Conservation (phyloP, 2,113 vertebrate species). For the Chascanopsetta lugubris region DNA sequence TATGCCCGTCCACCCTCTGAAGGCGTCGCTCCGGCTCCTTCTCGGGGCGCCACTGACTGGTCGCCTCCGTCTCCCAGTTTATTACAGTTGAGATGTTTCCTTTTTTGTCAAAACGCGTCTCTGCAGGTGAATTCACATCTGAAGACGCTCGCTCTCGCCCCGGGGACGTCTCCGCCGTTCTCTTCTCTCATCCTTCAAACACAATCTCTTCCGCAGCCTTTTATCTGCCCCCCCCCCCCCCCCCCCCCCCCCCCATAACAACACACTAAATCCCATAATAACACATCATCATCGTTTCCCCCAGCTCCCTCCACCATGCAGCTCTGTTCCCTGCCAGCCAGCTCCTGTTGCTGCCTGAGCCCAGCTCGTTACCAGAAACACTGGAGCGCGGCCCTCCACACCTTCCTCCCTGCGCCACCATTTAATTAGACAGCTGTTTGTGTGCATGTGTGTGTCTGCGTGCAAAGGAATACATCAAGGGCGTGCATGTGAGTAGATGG, state of each 20-base stretch:
- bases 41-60: slow-evolving; percentile 26
- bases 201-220: slow-evolving; percentile 64
- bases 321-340: slow-evolving; percentile 58
- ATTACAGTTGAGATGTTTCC: slow-evolving; percentile 65
- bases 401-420: slow-evolving; percentile 66
- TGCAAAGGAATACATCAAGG: too few species aligned
- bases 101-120: slow-evolving; percentile 64
- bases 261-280: background rate
- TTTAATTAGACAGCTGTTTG: slow-evolving; percentile 76
- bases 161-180: slow-evolving; percentile 62
- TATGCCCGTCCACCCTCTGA: slow-evolving; percentile 1
- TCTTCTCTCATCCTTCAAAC: slow-evolving; percentile 74
- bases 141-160: slow-evolving; percentile 53
- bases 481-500: slow-evolving; percentile 17
- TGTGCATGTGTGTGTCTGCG: slow-evolving; percentile 39
- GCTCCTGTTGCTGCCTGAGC: slow-evolving; percentile 62
- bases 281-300: background rate
- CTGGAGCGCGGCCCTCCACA: slow-evolving; percentile 68
- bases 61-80: slow-evolving; percentile 34
- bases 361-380: slow-evolving; percentile 72
- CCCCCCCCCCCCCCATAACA: background rate
- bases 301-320: slow-evolving; percentile 34
- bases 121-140: slow-evolving; percentile 73
- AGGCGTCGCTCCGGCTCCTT: slow-evolving; percentile 22
- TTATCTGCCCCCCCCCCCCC: slow-evolving; percentile 44